Evolutionary conservation across 2,113 vertebrate genomes (phyloP).

Genomic region (Chunga burmeisteri): DNA sequence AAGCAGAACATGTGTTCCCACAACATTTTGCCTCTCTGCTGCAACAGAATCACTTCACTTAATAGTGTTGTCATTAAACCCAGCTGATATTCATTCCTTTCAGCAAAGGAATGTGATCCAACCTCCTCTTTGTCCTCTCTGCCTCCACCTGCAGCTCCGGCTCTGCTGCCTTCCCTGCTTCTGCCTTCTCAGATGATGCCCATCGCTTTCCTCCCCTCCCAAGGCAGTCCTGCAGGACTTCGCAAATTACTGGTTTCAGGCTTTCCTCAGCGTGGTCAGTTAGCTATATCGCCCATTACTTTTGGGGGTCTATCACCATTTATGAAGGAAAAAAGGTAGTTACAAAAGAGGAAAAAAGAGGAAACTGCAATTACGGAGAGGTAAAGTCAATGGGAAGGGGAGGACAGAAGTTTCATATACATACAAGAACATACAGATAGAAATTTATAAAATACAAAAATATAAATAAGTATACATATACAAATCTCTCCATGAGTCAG

Average conservation of each 20-base stretch:
- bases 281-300: not conserved
- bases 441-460: not conserved
- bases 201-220: not conserved
- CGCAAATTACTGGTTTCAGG: too few relatives aligned
- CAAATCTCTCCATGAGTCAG: not conserved
- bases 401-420: not conserved
- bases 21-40: not conserved
- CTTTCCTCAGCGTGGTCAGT: not conserved
- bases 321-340: not conserved
- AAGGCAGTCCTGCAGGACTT: not conserved
- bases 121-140: not conserved
- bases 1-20: slow-evolving; percentile 10
- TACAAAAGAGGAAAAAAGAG: not conserved
- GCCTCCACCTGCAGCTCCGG: not conserved
- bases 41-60: not conserved
- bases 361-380: not conserved
- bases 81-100: not conserved
- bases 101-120: not conserved
- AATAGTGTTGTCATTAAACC: not conserved
- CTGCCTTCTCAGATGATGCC: not conserved
- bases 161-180: not conserved
- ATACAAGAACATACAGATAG: not conserved
- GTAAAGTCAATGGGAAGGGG: not conserved
- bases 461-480: not conserved
- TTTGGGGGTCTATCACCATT: not conserved